Evolutionary conservation across 2,113 vertebrate species (phyloP), one percentile per base, ranked within the genome.

Genomic region (Reinhardtius hippoglossoides): DNA sequence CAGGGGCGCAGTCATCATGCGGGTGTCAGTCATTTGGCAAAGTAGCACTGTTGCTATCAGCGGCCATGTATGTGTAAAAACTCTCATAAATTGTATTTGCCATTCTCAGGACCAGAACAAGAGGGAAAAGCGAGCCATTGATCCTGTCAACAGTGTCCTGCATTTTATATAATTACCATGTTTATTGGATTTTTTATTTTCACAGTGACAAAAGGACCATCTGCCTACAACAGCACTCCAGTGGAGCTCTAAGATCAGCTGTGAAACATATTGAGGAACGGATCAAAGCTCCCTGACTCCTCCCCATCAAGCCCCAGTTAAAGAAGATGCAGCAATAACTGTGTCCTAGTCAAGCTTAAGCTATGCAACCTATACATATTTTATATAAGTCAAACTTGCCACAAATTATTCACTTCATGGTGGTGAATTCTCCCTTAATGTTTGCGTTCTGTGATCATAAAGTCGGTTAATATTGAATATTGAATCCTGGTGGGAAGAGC

Each of bases 181-280:
- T 95, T 95, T 94, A 95, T 95, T 95, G 93, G 94, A 95, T 95
- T 95, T 31, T 95, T 94, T 94, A 95, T 94, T 95, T 89, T 92
- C 85, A 75, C 85, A 50, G 82, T 83, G 87, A 95, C 91, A 94
- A 95, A 94, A 85, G 90, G 70, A 76, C 92, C 94, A 95, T 95
- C 95, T 95, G 95, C 92, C 90, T 85, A 71, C 76, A 87, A 83
- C 87, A 80, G 89, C 88, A 80, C 91, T 87, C 76, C 76, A 89
- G 83, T 79, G 73, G 48, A 82, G 86, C 87, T 81, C 85, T 54
- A 69, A 89, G 87, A 90, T 91, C 85, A 89, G 90, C 86, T 88
- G 88, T 87, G 82, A 83, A 85, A 92, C 92, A 90, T 85, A 87
- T 72, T 81, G 71, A 46, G 68, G 74, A 77, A 67, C 52, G 73